A percentile compares a stretch with the other conserved stretches of the same genome.
These are phyloP conservation scores for Ginglymostoma cirratum DNA, from an alignment of 2,113 vertebrate genomes.

Conservation along the genomic window DNA sequence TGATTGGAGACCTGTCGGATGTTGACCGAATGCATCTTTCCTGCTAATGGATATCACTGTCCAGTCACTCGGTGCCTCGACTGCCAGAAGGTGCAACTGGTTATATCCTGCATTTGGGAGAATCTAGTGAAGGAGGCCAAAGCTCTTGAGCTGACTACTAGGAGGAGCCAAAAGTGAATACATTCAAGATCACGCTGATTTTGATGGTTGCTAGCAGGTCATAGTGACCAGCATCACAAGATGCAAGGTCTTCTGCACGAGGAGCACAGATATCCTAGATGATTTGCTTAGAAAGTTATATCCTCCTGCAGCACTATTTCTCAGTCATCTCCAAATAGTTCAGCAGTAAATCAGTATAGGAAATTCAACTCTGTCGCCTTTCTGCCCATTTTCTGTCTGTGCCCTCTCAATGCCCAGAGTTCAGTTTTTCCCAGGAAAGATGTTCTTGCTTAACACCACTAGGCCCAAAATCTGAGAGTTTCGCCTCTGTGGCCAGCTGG, in stretches of 20 bases:
- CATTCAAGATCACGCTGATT: not conserved
- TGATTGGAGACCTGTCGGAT: not conserved
- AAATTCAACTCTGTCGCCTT: not conserved
- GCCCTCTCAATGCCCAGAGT: not conserved
- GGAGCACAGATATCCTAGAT: not conserved
- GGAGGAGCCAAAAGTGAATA: not conserved
- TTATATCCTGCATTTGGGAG: not conserved
- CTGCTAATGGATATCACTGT: not conserved
- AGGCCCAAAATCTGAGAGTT: not conserved
- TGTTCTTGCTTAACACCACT: not conserved
- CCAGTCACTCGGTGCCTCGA: not conserved
- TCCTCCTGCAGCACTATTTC: not conserved
- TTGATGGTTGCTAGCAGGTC: not conserved
- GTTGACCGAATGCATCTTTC: not conserved
- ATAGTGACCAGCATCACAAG: not conserved
- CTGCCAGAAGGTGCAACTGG: not conserved
- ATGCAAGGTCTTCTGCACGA: not conserved
- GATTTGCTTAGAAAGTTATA: not conserved
- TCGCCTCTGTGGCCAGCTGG: not conserved
- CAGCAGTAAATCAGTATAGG: too few relatives aligned
- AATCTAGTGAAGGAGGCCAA: not conserved
- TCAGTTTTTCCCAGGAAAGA: not conserved
- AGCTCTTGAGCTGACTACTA: not conserved
- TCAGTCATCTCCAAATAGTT: not conserved
- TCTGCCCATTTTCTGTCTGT: not conserved